Percentiles rank a stretch among this genome's conserved stretches.
Conservation (phyloP, 2,113 vertebrate genomes). For the Hydrolagus affinis region DNA sequence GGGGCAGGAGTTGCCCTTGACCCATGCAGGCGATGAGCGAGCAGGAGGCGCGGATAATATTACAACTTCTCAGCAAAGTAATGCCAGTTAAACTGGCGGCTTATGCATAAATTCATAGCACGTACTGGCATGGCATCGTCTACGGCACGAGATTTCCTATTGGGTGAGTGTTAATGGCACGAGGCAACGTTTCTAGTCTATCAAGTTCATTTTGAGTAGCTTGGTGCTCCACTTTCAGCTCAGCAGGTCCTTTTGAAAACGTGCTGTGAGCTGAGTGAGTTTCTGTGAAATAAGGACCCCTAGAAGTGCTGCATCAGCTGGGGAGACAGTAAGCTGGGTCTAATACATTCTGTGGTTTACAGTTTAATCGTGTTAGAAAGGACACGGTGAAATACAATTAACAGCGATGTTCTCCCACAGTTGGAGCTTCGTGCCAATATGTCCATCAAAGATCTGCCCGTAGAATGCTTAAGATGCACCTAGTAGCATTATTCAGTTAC, state of each 20-base stretch:
- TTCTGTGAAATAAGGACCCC: background rate
- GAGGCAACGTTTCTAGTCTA: too few relatives aligned
- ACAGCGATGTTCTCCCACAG: too few relatives aligned
- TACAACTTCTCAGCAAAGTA: too few relatives aligned
- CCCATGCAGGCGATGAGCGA: constrained; percentile 81
- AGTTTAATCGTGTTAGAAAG: background rate
- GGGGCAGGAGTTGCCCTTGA: constrained; percentile 79
- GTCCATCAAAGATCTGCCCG: too few relatives aligned
- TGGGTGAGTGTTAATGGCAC: too few relatives aligned
- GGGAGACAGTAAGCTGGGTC: background rate
- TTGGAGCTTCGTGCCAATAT: background rate
- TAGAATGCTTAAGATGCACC: too few relatives aligned
- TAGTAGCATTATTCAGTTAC: too few relatives aligned
- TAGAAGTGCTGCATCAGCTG: background rate
- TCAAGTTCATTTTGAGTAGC: background rate
- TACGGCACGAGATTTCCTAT: too few relatives aligned
- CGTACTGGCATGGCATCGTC: too few relatives aligned
- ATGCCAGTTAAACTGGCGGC: too few relatives aligned
- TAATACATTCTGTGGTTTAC: background rate
- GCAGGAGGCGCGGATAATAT: constrained; percentile 79
- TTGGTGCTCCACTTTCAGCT: background rate
- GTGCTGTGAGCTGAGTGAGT: background rate
- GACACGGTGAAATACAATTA: constrained; percentile 2
- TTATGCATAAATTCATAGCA: too few relatives aligned
- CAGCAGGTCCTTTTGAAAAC: too few relatives aligned